Evolutionary conservation across 2,888 invertebrate genomes (phyloP), one percentile per base, ranked within the genome.

Genomic region (Petrolisthes manimaculis): DNA sequence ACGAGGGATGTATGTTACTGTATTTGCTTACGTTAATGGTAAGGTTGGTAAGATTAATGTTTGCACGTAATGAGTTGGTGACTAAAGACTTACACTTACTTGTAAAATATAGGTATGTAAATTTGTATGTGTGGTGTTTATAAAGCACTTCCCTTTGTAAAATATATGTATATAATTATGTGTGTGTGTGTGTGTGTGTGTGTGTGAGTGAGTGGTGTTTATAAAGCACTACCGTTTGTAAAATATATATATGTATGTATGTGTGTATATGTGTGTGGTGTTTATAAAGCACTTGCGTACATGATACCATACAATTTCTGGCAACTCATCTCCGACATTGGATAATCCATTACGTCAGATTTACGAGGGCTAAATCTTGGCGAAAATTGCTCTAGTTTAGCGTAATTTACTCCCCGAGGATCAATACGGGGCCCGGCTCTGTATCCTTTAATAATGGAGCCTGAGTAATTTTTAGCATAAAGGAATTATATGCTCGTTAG

Each of bases 311-410:
- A 84, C 77, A 84, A 78, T 84, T 84, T 84, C 54, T 77, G 84
- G 84, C 84, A 84, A 84, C 84, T 84, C 84, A 84, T 84, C 84
- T 67, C 78, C 55, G 75, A 67, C 84, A 84, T 84, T 84, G 84
- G 84, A 84, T 79, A 84, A 84, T 84, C 84, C 84, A 84, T 84
- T 84, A 78, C 21, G 75, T 21, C 53, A 61, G 53, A 84, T 84
- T 84, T 84, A 84, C 78, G 74, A 84, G 51, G 84, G 78, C 84
- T 84, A 84, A 84, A 84, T 84, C 84, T 84, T 79, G 24, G 84
- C 84, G 84, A 84, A 84, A 84, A 84, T 84, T 84, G 84, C 84
- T 67, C 78, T 78, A 84, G 84, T 84, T 84, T 84, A 84, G 78
- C 84, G 84, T 84, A 84, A 84, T 84, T 84, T 78, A 69, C 84